Evolutionary conservation across 1,140 invertebrate genomes (phyloP).

Genomic region (Drosophila ficusphila): DNA sequence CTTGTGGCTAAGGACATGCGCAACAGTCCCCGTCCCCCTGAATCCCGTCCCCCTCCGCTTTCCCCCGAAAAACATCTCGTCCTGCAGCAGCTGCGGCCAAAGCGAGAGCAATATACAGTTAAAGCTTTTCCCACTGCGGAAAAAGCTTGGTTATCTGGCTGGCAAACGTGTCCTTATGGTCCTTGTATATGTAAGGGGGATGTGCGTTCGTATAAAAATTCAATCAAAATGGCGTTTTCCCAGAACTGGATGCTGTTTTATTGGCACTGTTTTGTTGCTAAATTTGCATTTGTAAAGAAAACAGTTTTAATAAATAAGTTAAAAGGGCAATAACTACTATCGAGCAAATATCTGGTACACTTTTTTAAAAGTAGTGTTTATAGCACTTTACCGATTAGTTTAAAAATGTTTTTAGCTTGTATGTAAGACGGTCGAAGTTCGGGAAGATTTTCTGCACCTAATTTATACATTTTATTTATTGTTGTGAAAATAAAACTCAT

Average conservation of each 20-base stretch:
- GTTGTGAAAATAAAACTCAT: no score
- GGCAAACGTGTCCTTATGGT: constrained; percentile 55
- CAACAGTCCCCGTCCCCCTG: constrained; percentile 52
- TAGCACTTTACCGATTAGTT: no score
- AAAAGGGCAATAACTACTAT: not conserved
- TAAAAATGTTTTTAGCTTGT: no score
- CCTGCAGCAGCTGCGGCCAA: constrained; percentile 50
- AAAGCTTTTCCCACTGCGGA: constrained; percentile 51
- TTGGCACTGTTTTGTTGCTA: constrained; percentile 17
- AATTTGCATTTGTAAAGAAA: not conserved
- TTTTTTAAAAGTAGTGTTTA: no score
- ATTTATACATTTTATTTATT: no score
- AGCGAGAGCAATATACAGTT: constrained; percentile 66
- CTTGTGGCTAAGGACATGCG: constrained; percentile 72
- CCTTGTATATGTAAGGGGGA: constrained; percentile 22
- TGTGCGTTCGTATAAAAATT: constrained; percentile 43
- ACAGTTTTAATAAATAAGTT: not conserved
- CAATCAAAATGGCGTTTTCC: constrained; percentile 72
- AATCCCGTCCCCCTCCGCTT: not conserved
- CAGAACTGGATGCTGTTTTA: constrained; percentile 4
- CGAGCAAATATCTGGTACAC: no score
- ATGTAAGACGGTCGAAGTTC: no score
- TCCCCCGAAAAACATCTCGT: constrained; percentile 11
- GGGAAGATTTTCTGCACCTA: no score
- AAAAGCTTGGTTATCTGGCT: constrained; percentile 76